A percentile compares a stretch with the other conserved stretches of the same genome.
Evolutionary conservation across 2,113 vertebrate genomes (phyloP).

Genomic region (Nanorana parkeri): DNA sequence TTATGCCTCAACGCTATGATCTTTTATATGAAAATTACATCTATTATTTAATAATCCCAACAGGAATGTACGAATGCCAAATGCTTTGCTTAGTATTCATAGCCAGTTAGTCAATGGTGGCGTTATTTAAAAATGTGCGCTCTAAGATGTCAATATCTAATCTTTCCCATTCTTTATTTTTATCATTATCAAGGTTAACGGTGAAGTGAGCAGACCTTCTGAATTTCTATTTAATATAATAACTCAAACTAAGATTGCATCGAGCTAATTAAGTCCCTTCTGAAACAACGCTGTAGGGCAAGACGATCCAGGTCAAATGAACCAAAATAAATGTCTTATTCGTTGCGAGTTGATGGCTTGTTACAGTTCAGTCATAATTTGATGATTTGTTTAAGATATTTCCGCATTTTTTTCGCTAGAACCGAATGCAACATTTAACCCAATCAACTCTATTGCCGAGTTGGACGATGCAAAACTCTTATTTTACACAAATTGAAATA

Average conservation of each 20-base stretch:
- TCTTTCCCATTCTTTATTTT: background rate
- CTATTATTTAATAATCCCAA: slow-evolving; percentile 65
- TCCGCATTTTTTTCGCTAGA: background rate
- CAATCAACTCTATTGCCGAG: background rate
- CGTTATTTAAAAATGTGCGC: slow-evolving; percentile 7
- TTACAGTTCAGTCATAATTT: slow-evolving; percentile 11
- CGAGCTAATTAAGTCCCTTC: slow-evolving; percentile 46
- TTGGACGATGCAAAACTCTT: background rate
- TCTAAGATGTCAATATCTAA: slow-evolving; percentile 6
- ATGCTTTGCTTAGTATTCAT: slow-evolving; percentile 35
- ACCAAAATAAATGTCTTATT: slow-evolving; percentile 44
- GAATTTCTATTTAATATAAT: slow-evolving; percentile 34
- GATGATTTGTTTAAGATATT: slow-evolving; percentile 12
- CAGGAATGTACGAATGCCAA: slow-evolving; percentile 59
- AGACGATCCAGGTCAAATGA: slow-evolving; percentile 52
- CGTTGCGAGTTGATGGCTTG: slow-evolving; percentile 14
- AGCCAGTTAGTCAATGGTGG: background rate
- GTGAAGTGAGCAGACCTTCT: slow-evolving; percentile 26
- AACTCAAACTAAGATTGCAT: slow-evolving; percentile 26
- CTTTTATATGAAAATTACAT: slow-evolving; percentile 60
- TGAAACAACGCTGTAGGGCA: slow-evolving; percentile 43
- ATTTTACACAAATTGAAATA: no score
- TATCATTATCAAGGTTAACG: slow-evolving; percentile 31
- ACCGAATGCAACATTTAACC: background rate
- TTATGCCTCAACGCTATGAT: slow-evolving; percentile 60